Evolutionary conservation across 2,888 invertebrate species (phyloP), one percentile per base, ranked within the genome.

Genomic region (Hyles lineata): DNA sequence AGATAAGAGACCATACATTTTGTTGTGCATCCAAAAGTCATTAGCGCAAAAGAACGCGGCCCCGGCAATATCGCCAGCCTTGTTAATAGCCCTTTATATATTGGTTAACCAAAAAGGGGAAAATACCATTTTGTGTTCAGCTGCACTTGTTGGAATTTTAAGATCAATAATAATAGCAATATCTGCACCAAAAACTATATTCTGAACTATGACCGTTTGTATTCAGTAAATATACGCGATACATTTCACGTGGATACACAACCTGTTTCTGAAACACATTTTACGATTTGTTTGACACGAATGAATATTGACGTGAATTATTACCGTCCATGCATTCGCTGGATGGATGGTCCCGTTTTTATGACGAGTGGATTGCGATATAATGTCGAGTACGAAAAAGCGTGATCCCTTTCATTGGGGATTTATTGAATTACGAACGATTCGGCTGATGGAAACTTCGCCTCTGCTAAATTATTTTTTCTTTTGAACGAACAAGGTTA

Each of bases 231-330:
- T 7, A 35, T 9, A 61, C 23, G n/a, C 23, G 50, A 32, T 55
- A 52, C 9, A 62, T 71, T 59, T 29, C 23, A 62, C 21, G 52
- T 25, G n/a, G 21, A 71, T 55, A 70, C 58, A 55, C 58, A 70
- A 52, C 52, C 29, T 52, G 55, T 55, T 55, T 69, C 60, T 29
- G 29, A 69, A 70, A 60, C 80, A 85, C 85, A 83, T 87, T 89
- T 89, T 85, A 89, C 89, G 89, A 89, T 90, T 89, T 87, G 88
- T 89, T 87, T 88, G 90, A 90, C 87, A 84, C 82, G 85, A 83
- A 89, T 89, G 87, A 88, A 90, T 89, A 87, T 86, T 82, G 88
- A 86, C 87, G 82, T 90, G 87, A 91, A 85, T 87, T 90, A 91
- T 90, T 86, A 82, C 84, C 79, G 67, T 73, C 83, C 87, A 85